Percentiles rank a stretch among this genome's conserved stretches.
Evolutionary conservation across 2,113 vertebrate species (phyloP).

Genomic region (Bujurquina vittata): DNA sequence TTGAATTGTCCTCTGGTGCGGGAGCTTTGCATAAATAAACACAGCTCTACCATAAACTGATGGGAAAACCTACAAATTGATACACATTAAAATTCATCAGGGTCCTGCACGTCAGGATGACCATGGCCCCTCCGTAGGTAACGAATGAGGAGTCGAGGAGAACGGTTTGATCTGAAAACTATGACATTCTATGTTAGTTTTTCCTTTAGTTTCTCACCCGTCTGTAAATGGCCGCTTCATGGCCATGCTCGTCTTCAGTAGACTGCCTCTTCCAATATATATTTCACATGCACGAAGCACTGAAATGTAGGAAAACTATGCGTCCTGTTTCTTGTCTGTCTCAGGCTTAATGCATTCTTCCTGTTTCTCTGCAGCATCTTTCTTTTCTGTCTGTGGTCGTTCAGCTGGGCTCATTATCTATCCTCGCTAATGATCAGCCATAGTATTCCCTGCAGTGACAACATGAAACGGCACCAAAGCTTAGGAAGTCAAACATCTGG

Average conservation of each 20-base stretch:
- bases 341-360: not conserved
- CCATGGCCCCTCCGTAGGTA: too few species aligned
- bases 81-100: too few species aligned
- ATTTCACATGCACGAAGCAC: not conserved
- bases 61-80: too few species aligned
- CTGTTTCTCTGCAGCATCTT: not conserved
- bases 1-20: too few species aligned
- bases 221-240: not conserved
- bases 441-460: conserved; percentile 57
- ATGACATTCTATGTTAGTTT: too few species aligned
- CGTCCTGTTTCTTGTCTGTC: not conserved
- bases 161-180: too few species aligned
- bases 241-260: not conserved
- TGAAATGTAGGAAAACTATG: conserved; percentile 1
- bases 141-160: too few species aligned
- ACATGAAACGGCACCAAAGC: conserved; percentile 62
- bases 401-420: conserved; percentile 59
- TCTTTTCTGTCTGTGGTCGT: conserved; percentile 40
- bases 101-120: too few species aligned
- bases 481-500: conserved; percentile 78
- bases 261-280: conserved; percentile 5
- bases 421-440: conserved; percentile 53
- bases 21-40: too few species aligned
- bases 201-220: not conserved
- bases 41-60: too few species aligned